Conservation (phyloP, 2,113 vertebrate genomes). For the Mesoclemmys tuberculata region DNA sequence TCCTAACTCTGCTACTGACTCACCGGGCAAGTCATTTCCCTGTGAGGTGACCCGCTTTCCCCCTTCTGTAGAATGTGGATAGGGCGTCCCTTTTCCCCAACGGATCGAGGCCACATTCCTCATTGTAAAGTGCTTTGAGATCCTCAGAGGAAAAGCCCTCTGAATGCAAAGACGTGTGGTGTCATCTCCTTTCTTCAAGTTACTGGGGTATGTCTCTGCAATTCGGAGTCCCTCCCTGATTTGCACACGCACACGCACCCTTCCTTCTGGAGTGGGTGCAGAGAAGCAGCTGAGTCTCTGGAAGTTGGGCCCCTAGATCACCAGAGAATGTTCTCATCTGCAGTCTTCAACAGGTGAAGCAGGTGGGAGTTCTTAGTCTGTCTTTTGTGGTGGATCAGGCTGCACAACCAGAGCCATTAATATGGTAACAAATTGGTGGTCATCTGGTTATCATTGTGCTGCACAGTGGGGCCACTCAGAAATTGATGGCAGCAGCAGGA, state of each 20-base stretch:
- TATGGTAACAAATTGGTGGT: not conserved
- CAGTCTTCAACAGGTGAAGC: not conserved
- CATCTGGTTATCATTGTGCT: fast-evolving
- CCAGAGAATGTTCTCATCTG: not conserved
- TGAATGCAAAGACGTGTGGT: not conserved
- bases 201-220: not conserved
- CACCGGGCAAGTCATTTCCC: not conserved
- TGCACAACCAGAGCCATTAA: not conserved
- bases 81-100: not conserved
- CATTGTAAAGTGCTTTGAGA: not conserved
- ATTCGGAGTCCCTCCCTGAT: not conserved
- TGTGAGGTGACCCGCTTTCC: fast-evolving
- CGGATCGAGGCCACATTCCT: not conserved
- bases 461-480: not conserved
- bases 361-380: not conserved
- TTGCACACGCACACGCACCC: not conserved
- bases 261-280: not conserved
- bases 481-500: not conserved
- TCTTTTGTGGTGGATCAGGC: not conserved
- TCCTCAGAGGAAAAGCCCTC: not conserved
- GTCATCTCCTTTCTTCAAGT: fast-evolving
- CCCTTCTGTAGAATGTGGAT: fast-evolving
- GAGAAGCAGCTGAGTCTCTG: conserved; percentile 1
- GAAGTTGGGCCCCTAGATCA: not conserved
- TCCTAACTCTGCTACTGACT: not conserved